Evolutionary conservation across 92 coral and sea anemone genomes (phyloP).

Genomic region (Muricea muricata): DNA sequence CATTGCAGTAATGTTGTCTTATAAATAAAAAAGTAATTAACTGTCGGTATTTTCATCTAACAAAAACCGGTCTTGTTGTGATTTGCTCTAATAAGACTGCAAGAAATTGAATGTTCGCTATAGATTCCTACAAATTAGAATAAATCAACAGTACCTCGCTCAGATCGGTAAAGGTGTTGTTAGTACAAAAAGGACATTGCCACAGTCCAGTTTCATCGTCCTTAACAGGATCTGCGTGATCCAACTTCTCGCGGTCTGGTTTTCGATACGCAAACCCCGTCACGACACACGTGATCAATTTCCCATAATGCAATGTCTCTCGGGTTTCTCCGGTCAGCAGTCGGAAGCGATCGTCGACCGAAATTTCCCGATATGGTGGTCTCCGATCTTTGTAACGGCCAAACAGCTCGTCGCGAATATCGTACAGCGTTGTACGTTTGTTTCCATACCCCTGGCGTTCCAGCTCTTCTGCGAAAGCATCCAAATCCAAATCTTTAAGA

Average conservation of each 20-base stretch:
- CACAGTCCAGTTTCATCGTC: slow-evolving; percentile 84
- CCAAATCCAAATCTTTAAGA: slow-evolving; percentile 89
- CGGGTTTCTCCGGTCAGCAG: slow-evolving; percentile 88
- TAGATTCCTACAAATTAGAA: too few relatives aligned
- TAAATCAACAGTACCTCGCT: slow-evolving; percentile 65
- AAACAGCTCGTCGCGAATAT: slow-evolving; percentile 95
- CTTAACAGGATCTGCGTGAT: slow-evolving; percentile 89
- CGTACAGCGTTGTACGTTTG: slow-evolving; percentile 89
- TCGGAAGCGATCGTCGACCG: slow-evolving; percentile 89
- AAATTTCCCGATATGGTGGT: slow-evolving; percentile 79
- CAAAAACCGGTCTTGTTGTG: too few relatives aligned
- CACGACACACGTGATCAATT: slow-evolving; percentile 83
- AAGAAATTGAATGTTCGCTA: too few relatives aligned
- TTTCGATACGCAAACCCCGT: slow-evolving; percentile 96
- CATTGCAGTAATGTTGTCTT: too few relatives aligned
- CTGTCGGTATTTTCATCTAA: too few relatives aligned
- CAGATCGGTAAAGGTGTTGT: slow-evolving; percentile 78
- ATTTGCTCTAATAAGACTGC: too few relatives aligned
- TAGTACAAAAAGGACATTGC: slow-evolving; percentile 94
- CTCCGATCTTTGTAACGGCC: slow-evolving; percentile 93
- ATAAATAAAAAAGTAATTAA: too few relatives aligned
- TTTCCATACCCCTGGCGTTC: slow-evolving; percentile 95
- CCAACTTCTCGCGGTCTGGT: slow-evolving; percentile 87
- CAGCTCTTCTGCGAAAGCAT: slow-evolving; percentile 97
- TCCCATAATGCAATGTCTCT: slow-evolving; percentile 85